Evolutionary conservation across 2,797 vertebrate species (phyloP).

Genomic region (Hippocampus kuda): DNA sequence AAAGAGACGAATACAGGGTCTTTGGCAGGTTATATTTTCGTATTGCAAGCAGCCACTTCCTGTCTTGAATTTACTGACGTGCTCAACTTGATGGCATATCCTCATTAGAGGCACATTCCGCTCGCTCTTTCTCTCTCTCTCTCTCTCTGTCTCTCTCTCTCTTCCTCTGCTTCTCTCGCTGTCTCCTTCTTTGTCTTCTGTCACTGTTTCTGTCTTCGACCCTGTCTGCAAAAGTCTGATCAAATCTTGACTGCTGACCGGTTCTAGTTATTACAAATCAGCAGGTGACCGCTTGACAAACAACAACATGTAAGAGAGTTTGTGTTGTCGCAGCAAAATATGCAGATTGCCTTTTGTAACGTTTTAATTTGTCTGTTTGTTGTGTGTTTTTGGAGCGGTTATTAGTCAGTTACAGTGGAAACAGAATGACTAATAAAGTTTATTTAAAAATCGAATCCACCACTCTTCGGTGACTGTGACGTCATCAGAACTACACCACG

Average conservation of each 20-base stretch:
- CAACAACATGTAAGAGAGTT: too few relatives aligned
- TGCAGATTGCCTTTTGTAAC: too few relatives aligned
- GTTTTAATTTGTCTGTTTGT: too few relatives aligned
- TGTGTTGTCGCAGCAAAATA: too few relatives aligned
- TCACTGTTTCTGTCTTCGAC: too few relatives aligned
- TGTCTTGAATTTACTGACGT: slow-evolving; percentile 4
- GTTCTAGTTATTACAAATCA: too few relatives aligned
- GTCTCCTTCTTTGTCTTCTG: too few relatives aligned
- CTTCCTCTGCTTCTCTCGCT: too few relatives aligned
- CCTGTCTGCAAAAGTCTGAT: too few relatives aligned
- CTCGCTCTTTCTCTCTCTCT: slow-evolving; percentile 38
- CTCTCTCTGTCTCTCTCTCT: slow-evolving; percentile 28
- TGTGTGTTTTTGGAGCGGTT: neutral
- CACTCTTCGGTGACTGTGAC: slow-evolving; percentile 8
- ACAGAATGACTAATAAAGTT: neutral
- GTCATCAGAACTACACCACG: slow-evolving; percentile 42
- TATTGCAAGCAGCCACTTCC: slow-evolving; percentile 26
- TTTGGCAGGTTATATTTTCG: neutral
- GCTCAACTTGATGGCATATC: slow-evolving; percentile 37
- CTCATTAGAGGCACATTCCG: slow-evolving; percentile 64
- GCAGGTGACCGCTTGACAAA: too few relatives aligned
- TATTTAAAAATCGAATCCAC: neutral
- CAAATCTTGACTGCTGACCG: too few relatives aligned
- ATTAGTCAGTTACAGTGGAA: neutral
- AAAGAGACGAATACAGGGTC: too few relatives aligned